Conservation (phyloP, 2,113 vertebrate species). For the Hypanus sabinus region DNA sequence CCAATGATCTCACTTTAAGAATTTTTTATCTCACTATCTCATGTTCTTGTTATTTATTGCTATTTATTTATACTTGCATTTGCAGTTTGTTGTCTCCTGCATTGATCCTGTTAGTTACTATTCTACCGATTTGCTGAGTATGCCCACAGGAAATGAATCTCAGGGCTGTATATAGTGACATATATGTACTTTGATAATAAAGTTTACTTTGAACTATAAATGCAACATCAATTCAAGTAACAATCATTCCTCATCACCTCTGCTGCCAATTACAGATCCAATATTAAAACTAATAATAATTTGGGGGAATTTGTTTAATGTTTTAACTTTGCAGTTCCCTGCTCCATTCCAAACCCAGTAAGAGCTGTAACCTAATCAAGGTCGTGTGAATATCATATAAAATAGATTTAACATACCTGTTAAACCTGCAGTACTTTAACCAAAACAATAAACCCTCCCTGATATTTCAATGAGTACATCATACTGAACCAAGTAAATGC, state of each 20-base stretch:
- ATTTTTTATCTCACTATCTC: no score
- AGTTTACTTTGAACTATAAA: background rate
- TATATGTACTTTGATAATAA: no score
- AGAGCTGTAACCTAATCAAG: background rate
- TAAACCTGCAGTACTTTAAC: background rate
- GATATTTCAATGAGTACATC: background rate
- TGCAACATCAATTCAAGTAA: background rate
- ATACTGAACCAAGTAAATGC: background rate
- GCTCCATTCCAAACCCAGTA: background rate
- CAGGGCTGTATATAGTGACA: no score
- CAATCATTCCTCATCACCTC: background rate
- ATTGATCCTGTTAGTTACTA: no score
- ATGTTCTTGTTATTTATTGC: no score
- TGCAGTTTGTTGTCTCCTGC: no score
- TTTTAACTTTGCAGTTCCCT: background rate
- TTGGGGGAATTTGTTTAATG: background rate
- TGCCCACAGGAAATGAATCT: no score
- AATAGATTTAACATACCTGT: no score
- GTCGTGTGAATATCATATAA: background rate
- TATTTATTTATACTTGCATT: no score
- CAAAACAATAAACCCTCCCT: background rate
- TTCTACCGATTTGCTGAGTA: no score
- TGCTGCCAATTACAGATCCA: background rate
- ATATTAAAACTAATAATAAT: background rate
- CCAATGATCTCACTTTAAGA: no score